These are phyloP conservation scores for Thereva unica DNA, from an alignment of 2,888 invertebrate genomes.

Conservation along the genomic window DNA sequence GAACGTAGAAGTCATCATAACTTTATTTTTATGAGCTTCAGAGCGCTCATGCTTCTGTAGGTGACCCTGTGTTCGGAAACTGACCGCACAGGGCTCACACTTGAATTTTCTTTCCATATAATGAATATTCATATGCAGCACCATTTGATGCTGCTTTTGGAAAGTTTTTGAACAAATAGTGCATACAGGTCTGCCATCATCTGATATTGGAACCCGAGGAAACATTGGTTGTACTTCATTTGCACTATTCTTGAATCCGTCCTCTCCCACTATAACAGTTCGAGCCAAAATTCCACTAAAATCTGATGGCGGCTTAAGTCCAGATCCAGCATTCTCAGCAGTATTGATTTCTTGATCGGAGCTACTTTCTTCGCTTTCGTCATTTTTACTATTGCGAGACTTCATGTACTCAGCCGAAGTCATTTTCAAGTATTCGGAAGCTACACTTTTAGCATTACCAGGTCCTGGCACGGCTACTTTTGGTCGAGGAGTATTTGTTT, in stretches of 20 bases:
- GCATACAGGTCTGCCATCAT: constrained; percentile 78
- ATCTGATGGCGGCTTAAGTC: constrained; percentile 47
- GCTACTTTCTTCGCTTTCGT: constrained; percentile 45
- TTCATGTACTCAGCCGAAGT: constrained; percentile 52
- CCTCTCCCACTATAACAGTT: constrained; percentile 64
- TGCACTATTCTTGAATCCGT: constrained; percentile 63
- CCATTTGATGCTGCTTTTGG: constrained; percentile 85
- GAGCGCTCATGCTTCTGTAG: constrained; percentile 92
- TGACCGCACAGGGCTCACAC: constrained; percentile 89
- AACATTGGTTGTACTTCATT: constrained; percentile 57
- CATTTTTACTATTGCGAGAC: constrained; percentile 38
- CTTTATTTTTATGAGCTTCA: constrained; percentile 90
- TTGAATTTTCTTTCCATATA: constrained; percentile 91
- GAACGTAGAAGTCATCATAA: constrained; percentile 83
- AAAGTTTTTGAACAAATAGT: constrained; percentile 90
- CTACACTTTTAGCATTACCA: constrained; percentile 67
- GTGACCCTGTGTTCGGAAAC: constrained; percentile 88
- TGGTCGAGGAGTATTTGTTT: constrained; percentile 11
- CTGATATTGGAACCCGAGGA: constrained; percentile 63
- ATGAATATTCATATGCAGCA: constrained; percentile 93
- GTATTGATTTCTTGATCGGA: constrained; percentile 44
- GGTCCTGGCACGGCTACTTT: constrained; percentile 27
- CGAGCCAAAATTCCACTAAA: constrained; percentile 54
- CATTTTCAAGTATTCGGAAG: constrained; percentile 68
- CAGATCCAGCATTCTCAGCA: constrained; percentile 37